Evolutionary conservation across 2,888 invertebrate species (phyloP).

Genomic region (Melanostoma scalare): DNA sequence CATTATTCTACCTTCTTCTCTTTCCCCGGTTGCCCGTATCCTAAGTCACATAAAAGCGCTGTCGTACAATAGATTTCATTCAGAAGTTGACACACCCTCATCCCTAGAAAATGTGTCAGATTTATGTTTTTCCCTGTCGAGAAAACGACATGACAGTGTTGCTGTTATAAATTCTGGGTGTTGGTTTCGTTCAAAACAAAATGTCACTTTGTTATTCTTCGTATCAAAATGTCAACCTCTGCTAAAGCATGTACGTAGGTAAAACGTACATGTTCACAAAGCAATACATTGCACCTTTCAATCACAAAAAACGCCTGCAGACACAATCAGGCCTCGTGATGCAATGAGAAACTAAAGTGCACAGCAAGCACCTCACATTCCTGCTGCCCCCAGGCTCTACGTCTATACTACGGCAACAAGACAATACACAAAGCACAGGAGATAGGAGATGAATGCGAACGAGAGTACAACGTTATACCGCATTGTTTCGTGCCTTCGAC

Average conservation of each 20-base stretch:
- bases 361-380: conserved; percentile 34
- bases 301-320: conserved; percentile 60
- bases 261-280: not conserved
- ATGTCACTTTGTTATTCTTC: conserved; percentile 40
- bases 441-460: conserved; percentile 18
- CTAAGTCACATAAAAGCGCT: conserved; percentile 23
- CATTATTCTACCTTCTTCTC: too few species aligned
- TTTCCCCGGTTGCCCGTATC: too few species aligned
- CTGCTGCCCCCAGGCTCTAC: conserved; percentile 17
- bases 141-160: conserved; percentile 53
- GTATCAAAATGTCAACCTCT: conserved; percentile 34
- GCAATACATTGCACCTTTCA: conserved; percentile 51
- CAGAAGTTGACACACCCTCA: conserved; percentile 44
- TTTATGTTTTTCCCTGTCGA: conserved; percentile 48
- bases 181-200: conserved; percentile 55
- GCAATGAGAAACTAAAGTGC: conserved; percentile 46
- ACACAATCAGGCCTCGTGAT: conserved; percentile 52
- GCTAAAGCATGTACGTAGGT: not conserved
- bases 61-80: conserved; percentile 55
- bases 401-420: not conserved
- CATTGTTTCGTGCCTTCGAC: conserved; percentile 4
- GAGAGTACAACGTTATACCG: conserved; percentile 12
- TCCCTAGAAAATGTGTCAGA: conserved; percentile 46
- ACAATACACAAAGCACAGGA: conserved; percentile 30
- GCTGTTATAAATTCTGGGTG: conserved; percentile 58